Evolutionary conservation across 1,140 invertebrate genomes (phyloP), one percentile per base, ranked within the genome.

Genomic region (Akabosia matsudoensis): DNA sequence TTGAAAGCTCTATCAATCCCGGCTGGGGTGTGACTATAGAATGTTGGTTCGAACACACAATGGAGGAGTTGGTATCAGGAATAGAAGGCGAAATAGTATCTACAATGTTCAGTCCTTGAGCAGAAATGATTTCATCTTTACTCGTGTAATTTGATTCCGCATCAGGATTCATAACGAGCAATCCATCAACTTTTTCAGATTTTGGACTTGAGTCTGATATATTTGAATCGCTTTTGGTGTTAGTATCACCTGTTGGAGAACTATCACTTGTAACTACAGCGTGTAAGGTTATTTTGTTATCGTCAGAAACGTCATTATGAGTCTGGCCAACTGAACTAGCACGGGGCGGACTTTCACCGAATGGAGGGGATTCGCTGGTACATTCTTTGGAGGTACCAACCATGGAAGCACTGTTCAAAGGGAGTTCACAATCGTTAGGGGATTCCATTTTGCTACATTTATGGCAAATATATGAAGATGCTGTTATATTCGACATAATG

Each of bases 371-470:
- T 30, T 67, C 61, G 10, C 24, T 16, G 31, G 10, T 2, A 45
- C 37, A 7, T 10, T 67, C 61, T 31, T 67, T 67, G 7, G 18
- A 45, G n/a, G n/a, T n/a, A 45, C 7, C 37, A 10, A 45, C 37
- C 7, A 45, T 45, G 22, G 10, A 16, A 30, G 61, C 61, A 67
- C 28, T 31, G 4, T 7, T 22, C 3, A n/a, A 30, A 31, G 61
- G 22, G 31, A 31, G 26, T 4, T 67, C 61, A 22, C 61, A 13
- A 30, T 67, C 61, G 4, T 2, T 67, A 45, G 70, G 70, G 26
- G 37, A 34, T 33, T 37, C 33, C 4, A 64, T 56, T 45, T 74
- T 13, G 10, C 54, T 71, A 33, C 76, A 77, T 26, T 73, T 74
- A 4, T 67, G 18, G 30, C 78, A 79, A 22, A 22, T 24, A 7